Evolutionary conservation across 2,888 invertebrate species (phyloP), one percentile per base, ranked within the genome.

Genomic region (Nebria brevicollis): DNA sequence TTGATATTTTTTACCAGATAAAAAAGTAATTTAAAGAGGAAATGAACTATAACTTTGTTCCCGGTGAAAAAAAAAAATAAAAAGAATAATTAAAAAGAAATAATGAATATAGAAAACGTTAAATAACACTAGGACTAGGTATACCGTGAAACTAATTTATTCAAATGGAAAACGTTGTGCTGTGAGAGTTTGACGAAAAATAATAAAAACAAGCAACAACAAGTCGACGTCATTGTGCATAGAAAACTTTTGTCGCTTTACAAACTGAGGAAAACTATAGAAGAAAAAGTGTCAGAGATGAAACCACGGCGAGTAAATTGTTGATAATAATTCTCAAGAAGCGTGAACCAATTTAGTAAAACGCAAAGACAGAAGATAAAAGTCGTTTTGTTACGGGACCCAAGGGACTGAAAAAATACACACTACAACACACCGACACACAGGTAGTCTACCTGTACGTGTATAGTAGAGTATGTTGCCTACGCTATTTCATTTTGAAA

Each of bases 341-440:
- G 75, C 80, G 80, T 80, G 80, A 80, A 80, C 80, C 80, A 80
- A 80, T 80, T 80, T 80, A 80, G 80, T 75, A 80, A 80, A 80
- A 80, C 80, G 80, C 80, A 75, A 77, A 80, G 80, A 75, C 72
- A 80, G 80, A 54, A 54, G 54, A 80, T 80, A 80, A 80, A 80
- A 80, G 80, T 75, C 80, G 25, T 68, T 72, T 43, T 65, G 80
- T 80, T 80, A 80, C 75, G 80, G 43, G 43, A 8, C 80, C 65
- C 80, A 54, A 15, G 80, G 75, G 80, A 80, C 54, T 13, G 26
- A 34, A 54, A 66, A 25, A 64, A 73, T 77, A 64, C 26, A 15
- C 42, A 34, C 25, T 20, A 66, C 13, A 66, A 70, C 25, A 25
- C 11, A 25, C 5, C 26, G 4, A 0, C 34, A 70, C 11, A 70